Base-by-base conservation (phyloP, 92 coral and sea anemone genomes). In the Parazoanthus darwini region DNA sequence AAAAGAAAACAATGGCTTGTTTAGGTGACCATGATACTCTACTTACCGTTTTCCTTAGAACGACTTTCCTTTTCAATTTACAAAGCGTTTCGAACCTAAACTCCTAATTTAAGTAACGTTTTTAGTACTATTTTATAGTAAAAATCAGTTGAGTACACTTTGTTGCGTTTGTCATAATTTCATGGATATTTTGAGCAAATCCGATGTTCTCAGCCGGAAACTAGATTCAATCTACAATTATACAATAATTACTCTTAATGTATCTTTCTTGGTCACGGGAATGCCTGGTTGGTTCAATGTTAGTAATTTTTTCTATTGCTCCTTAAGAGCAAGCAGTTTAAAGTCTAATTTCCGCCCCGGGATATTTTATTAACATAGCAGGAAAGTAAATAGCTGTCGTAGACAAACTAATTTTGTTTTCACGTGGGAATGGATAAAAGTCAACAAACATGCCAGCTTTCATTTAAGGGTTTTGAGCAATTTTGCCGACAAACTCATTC, bases 291-390 rank as follows among this genome's bases (percentile, higher is more conserved):
- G 54, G 8, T 46, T 85, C 80, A 59, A 50, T 16, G 83, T 73
- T 50, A 67, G 85, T 85, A 65, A 79, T 85, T 88, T 67, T 85
- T 88, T 67, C 39, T 79, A 89, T 81, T 89, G 88, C 88, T 70
- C 48, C 48, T 84, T 20, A 71, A 48, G 87, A 76, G 85, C 44
- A 79, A 78, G 87, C 50, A 74, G 85, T 63, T 89, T 90, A 91
- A 85, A 89, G 65, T 85, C 83, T 83, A 80, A 91, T 89, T 91
- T 91, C 91, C 93, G 89, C 78, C 71, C 68, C 68, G 79, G 87
- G 79, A 71, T 84, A 84, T 84, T 79, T 89, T 65, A 36, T 79
- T 85, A 85, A 37, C 83, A 35, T 46, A 25, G 80, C 88, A 91
- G 85, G 54, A 70, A 88, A 82, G 54, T 67, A 63, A 89, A 89